Evolutionary conservation across 2,797 vertebrate genomes (phyloP).

Genomic region (Spondyliosoma cantharus): DNA sequence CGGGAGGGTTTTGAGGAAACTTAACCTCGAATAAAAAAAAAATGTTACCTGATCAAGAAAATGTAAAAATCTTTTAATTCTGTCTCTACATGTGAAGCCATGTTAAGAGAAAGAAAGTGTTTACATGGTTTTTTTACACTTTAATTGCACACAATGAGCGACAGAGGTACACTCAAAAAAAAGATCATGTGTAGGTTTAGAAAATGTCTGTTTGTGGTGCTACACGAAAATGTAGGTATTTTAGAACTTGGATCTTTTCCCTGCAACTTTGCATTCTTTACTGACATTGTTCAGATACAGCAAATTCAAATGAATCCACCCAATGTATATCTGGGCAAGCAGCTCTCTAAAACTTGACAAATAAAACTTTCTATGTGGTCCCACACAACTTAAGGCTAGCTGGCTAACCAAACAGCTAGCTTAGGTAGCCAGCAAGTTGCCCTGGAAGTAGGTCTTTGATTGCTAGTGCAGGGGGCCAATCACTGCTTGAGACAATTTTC

Average conservation of each 20-base stretch:
- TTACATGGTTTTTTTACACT: neutral
- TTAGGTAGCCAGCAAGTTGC: neutral
- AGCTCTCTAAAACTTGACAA: slow-evolving; percentile 1
- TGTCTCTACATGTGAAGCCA: neutral
- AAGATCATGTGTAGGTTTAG: neutral
- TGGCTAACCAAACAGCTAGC: neutral
- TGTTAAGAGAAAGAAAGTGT: neutral
- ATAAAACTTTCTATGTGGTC: neutral
- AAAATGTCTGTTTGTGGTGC: neutral
- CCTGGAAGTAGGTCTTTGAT: neutral
- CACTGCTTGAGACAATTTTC: too few species aligned
- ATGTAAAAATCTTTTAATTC: slow-evolving; percentile 1
- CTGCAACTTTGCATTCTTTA: neutral
- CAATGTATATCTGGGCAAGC: neutral
- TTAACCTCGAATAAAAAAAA: neutral
- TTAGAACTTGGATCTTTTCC: neutral
- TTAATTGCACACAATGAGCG: neutral
- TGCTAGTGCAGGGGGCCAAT: too few species aligned
- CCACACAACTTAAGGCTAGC: neutral
- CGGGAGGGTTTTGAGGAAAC: neutral
- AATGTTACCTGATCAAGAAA: neutral
- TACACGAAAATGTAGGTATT: neutral
- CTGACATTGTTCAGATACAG: neutral
- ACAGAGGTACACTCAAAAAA: neutral
- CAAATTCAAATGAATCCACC: neutral